Conservation (phyloP, 2,797 vertebrate species). For the Anguilla obscura region DNA sequence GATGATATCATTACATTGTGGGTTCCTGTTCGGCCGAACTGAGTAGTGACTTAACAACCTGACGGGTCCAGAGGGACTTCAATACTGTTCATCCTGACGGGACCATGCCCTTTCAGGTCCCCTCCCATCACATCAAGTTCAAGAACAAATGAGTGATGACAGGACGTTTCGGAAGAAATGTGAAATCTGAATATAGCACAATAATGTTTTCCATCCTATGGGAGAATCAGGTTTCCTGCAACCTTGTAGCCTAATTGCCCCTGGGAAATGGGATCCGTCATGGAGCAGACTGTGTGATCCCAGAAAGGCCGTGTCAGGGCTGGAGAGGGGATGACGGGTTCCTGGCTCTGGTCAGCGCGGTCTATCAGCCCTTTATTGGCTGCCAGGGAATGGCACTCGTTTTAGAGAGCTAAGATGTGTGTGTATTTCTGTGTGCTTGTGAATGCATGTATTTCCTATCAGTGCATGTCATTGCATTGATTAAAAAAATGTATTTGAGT, state of each 20-base stretch:
- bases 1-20: background rate
- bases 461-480: background rate
- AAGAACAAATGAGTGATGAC: background rate
- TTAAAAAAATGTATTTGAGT: background rate
- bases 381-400: conserved; percentile 18
- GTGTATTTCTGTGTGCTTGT: conserved; percentile 17
- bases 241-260: conserved; percentile 10
- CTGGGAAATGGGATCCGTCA: background rate
- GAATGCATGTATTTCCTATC: background rate
- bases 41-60: background rate
- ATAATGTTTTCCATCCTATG: conserved; percentile 12
- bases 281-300: background rate
- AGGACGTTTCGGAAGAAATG: conserved; percentile 12
- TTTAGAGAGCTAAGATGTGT: conserved; percentile 1
- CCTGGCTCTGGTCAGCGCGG: background rate
- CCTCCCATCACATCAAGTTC: background rate
- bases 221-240: conserved; percentile 2
- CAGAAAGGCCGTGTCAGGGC: background rate
- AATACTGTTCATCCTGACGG: background rate
- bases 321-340: conserved; percentile 11
- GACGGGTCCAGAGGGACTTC: background rate
- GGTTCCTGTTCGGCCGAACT: background rate
- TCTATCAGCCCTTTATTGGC: conserved; percentile 2
- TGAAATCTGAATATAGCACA: conserved; percentile 16
- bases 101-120: background rate